phyloP scores from a whole-genome alignment of 23 tunicate species.

The Ciona savignyi region DNA sequence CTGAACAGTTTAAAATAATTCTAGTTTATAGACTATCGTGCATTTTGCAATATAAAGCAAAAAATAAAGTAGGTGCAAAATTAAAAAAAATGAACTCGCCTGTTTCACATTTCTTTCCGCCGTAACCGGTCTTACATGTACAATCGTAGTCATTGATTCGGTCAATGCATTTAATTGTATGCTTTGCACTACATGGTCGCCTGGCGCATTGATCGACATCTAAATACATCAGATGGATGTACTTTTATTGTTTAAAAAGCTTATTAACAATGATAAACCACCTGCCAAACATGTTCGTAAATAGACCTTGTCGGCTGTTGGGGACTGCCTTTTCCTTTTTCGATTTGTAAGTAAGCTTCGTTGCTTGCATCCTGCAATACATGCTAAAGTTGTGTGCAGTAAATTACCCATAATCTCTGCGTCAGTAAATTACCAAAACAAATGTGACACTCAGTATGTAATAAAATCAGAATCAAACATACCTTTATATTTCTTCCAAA shows the following conservation, averaged over 20 bases:
- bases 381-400: too few species aligned
- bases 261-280: too few species aligned
- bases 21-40: too few species aligned
- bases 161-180: conserved; percentile 20
- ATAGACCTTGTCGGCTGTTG: neutral
- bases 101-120: conserved; percentile 31
- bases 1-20: neutral
- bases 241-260: neutral
- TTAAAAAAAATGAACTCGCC: too few species aligned
- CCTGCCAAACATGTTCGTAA: neutral
- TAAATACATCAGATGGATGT: neutral
- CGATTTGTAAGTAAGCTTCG: neutral
- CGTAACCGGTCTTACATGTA: conserved; percentile 26
- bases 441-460: neutral
- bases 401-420: too few species aligned
- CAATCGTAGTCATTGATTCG: conserved; percentile 11
- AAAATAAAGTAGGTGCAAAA: too few species aligned
- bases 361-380: neutral
- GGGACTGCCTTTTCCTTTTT: neutral
- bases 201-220: conserved; percentile 26
- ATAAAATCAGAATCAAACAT: neutral
- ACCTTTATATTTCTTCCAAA: conserved; percentile 21
- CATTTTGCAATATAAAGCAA: too few species aligned
- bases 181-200: conserved; percentile 7
- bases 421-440: neutral